These are phyloP conservation scores for Hydraecia micacea DNA, from an alignment of 2,888 invertebrate genomes.

Conservation along the genomic window DNA sequence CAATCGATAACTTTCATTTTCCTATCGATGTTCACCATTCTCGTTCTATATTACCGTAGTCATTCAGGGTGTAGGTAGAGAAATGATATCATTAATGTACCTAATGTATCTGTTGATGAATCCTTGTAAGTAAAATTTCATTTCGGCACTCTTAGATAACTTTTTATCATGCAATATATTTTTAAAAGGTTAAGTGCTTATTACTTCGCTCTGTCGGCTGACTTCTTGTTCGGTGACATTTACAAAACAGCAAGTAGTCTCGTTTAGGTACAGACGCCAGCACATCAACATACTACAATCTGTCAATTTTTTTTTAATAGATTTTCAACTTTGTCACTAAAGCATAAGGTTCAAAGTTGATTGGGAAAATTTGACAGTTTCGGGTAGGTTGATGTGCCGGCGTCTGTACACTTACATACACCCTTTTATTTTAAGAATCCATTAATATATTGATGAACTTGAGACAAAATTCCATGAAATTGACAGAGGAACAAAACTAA, in stretches of 20 bases:
- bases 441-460: neutral
- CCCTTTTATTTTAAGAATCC: slow-evolving; percentile 10
- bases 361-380: too few relatives aligned
- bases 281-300: too few relatives aligned
- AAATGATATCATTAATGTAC: slow-evolving; percentile 35
- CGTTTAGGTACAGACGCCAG: too few relatives aligned
- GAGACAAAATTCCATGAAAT: neutral
- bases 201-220: slow-evolving; percentile 16
- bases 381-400: too few relatives aligned
- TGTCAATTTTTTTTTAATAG: too few relatives aligned
- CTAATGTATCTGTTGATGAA: slow-evolving; percentile 35
- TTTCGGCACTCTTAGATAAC: slow-evolving; percentile 29
- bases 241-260: slow-evolving; percentile 7
- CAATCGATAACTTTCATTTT: slow-evolving; percentile 55
- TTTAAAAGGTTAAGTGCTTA: slow-evolving; percentile 48
- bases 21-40: slow-evolving; percentile 36
- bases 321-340: too few relatives aligned
- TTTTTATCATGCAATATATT: slow-evolving; percentile 29
- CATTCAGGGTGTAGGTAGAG: slow-evolving; percentile 53
- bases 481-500: neutral
- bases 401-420: slow-evolving; percentile 13
- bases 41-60: slow-evolving; percentile 32
- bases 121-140: slow-evolving; percentile 37
- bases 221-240: slow-evolving; percentile 39
- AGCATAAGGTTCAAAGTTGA: too few relatives aligned